Conservation (phyloP, 2,113 vertebrate genomes). For the Grallaria varia region DNA sequence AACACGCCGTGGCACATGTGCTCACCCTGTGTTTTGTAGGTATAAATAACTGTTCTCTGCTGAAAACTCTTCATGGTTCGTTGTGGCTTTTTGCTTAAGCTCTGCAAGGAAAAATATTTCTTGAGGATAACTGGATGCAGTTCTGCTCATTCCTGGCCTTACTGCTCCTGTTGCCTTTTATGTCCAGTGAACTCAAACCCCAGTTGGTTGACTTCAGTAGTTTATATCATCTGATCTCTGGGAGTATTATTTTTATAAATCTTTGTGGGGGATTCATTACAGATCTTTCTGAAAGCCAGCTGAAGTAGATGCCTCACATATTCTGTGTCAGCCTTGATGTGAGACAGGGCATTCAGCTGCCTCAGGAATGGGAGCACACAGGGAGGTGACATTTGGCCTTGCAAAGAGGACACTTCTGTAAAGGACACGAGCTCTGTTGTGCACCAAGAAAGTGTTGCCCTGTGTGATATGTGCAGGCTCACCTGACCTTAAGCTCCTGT, state of each 20-base stretch:
- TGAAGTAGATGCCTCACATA: background rate
- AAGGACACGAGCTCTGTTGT: background rate
- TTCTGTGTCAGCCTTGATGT: background rate
- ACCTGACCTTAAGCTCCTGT: conserved; percentile 57
- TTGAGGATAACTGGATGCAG: background rate
- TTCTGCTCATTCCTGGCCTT: background rate
- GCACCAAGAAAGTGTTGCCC: background rate
- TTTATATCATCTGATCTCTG: background rate
- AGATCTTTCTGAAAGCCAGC: background rate
- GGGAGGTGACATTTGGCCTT: background rate
- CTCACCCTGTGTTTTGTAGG: background rate
- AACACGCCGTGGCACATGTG: background rate
- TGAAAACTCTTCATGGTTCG: background rate
- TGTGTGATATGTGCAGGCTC: background rate
- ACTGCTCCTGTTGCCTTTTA: conserved; percentile 14
- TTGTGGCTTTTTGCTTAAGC: background rate
- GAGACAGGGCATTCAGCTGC: background rate
- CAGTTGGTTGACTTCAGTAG: background rate
- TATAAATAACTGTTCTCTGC: background rate
- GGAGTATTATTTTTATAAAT: background rate
- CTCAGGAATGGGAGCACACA: background rate
- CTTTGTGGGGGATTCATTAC: background rate
- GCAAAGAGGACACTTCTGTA: background rate
- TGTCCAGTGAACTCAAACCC: background rate
- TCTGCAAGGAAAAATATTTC: background rate